phyloP scores from a whole-genome alignment of 2,797 vertebrate genomes.

The Halcyon chelicuti region DNA sequence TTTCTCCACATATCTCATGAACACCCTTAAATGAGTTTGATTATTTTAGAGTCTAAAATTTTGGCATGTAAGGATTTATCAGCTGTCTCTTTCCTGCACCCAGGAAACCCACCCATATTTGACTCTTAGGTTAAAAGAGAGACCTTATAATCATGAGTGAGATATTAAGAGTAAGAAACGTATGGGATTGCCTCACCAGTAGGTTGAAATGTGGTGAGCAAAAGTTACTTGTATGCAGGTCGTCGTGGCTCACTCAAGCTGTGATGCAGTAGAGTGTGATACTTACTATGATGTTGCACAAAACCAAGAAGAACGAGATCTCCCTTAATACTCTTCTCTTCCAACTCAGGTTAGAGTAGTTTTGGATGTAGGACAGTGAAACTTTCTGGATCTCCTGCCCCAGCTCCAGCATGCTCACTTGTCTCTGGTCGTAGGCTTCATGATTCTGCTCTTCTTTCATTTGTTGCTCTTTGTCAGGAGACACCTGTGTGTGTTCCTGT shows the following conservation, averaged over 20 bases:
- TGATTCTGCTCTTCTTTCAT: not conserved
- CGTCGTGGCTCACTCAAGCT: not conserved
- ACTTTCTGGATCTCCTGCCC: slow-evolving; percentile 62
- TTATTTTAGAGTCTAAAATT: not conserved
- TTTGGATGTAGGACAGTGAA: slow-evolving; percentile 71
- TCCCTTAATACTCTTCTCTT: slow-evolving; percentile 83
- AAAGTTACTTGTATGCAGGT: not conserved
- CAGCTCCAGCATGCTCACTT: slow-evolving; percentile 64
- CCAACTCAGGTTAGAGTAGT: slow-evolving; percentile 75
- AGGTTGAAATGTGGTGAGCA: not conserved
- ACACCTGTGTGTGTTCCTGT: not conserved
- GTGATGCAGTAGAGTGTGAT: not conserved
- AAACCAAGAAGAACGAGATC: slow-evolving; percentile 88
- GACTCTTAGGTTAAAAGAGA: not conserved
- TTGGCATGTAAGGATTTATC: not conserved
- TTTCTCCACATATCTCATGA: not conserved
- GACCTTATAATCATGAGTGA: not conserved
- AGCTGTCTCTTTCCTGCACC: not conserved
- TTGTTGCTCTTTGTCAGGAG: not conserved
- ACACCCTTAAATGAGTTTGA: not conserved
- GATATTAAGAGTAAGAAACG: not conserved
- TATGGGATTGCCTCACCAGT: not conserved
- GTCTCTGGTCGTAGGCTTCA: not conserved
- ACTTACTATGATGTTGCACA: slow-evolving; percentile 91
- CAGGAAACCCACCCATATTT: not conserved